Evolutionary conservation across 2,888 invertebrate species (phyloP).

Genomic region (Aleiodes testaceus): DNA sequence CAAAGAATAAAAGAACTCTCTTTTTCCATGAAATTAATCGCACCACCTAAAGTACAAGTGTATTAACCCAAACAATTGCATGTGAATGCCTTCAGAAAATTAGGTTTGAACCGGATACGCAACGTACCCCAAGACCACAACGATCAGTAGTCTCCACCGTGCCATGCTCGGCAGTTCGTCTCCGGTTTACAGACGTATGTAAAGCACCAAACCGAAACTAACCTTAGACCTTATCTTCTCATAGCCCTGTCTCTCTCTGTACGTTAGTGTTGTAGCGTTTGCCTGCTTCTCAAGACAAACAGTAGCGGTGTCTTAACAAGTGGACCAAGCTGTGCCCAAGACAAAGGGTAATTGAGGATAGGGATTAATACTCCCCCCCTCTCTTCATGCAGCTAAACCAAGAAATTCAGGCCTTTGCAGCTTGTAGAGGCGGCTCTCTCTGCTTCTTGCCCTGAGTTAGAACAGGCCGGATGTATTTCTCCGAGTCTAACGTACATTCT

Average conservation of each 20-base stretch:
- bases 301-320: constrained; percentile 74
- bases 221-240: constrained; percentile 54
- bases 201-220: constrained; percentile 69
- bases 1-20: too few species aligned
- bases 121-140: constrained; percentile 61
- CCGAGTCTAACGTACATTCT: constrained; percentile 37
- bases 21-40: background rate
- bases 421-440: constrained; percentile 43
- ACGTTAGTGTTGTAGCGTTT: constrained; percentile 47
- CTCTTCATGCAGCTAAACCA: constrained; percentile 34
- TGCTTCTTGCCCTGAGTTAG: constrained; percentile 48
- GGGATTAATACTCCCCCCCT: constrained; percentile 70
- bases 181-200: constrained; percentile 72
- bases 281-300: constrained; percentile 72
- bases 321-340: constrained; percentile 73
- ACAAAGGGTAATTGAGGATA: constrained; percentile 74
- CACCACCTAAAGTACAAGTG: background rate
- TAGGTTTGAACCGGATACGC: constrained; percentile 54
- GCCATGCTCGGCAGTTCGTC: constrained; percentile 68
- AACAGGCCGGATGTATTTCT: constrained; percentile 39
- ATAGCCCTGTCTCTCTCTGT: constrained; percentile 40
- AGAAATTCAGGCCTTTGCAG: constrained; percentile 42
- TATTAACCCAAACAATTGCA: background rate
- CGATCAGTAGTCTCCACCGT: constrained; percentile 70
- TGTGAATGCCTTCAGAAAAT: constrained; percentile 42